A percentile compares a stretch with the other conserved stretches of the same genome.
These are phyloP conservation scores for Samia ricini DNA, from an alignment of 1,140 invertebrate species.

Conservation along the genomic window DNA sequence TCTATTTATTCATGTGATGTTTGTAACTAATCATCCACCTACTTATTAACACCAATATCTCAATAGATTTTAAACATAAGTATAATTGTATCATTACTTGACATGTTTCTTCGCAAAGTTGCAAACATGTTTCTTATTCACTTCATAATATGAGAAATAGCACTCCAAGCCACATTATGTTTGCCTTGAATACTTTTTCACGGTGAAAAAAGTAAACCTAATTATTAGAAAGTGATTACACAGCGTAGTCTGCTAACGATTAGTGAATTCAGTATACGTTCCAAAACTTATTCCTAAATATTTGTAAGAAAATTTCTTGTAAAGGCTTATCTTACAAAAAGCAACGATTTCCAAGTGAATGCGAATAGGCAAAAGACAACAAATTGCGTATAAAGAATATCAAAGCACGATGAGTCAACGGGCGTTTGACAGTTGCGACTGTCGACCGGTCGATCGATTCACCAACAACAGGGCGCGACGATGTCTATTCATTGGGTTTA, in stretches of 20 bases:
- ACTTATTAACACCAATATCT: background rate
- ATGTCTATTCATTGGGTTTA: conserved; percentile 18
- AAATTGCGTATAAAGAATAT: conserved; percentile 61
- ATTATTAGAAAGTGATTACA: background rate
- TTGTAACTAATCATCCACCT: background rate
- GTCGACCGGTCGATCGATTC: conserved; percentile 69
- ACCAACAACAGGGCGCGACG: conserved; percentile 44
- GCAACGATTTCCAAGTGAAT: background rate
- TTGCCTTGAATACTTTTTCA: background rate
- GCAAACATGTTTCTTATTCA: background rate
- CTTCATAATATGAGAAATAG: background rate
- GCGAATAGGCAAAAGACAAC: background rate
- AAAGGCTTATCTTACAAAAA: background rate
- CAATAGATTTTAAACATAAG: background rate
- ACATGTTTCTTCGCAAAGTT: background rate
- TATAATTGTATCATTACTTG: background rate
- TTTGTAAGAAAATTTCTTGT: background rate
- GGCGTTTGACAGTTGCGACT: conserved; percentile 70
- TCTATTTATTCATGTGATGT: background rate
- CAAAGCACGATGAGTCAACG: conserved; percentile 66
- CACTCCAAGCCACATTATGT: background rate
- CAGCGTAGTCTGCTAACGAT: background rate
- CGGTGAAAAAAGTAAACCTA: background rate
- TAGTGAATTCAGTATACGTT: background rate
- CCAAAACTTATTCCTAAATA: background rate